Evolutionary conservation across 1,140 invertebrate species (phyloP).

Genomic region (Gonioctena quinquepunctata): DNA sequence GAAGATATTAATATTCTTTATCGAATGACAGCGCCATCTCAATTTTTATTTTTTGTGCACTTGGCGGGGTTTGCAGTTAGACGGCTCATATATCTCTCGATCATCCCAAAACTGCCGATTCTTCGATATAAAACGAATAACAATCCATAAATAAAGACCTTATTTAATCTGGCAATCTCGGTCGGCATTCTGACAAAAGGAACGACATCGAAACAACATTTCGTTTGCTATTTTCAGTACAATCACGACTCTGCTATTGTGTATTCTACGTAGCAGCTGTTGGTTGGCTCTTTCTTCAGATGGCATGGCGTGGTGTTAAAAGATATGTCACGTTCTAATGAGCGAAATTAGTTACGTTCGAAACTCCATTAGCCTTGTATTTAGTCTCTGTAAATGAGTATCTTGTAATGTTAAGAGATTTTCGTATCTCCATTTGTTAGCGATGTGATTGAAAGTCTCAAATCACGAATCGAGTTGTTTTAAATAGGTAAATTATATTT

Average conservation of each 20-base stretch:
- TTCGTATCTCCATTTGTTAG: no score
- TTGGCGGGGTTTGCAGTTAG: no score
- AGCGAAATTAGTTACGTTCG: background rate
- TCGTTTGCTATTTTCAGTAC: conserved; percentile 8
- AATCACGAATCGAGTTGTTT: no score
- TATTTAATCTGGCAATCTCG: background rate
- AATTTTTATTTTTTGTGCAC: no score
- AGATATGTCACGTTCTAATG: background rate
- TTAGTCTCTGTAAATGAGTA: no score
- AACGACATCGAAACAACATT: conserved; percentile 6
- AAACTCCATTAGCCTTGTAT: background rate
- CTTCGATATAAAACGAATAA: background rate
- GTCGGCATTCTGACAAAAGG: background rate
- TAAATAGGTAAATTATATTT: no score
- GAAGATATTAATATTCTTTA: no score
- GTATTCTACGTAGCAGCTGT: background rate
- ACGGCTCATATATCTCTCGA: no score
- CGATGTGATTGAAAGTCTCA: no score
- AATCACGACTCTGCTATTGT: conserved; percentile 6
- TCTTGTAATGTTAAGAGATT: no score
- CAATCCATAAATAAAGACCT: background rate
- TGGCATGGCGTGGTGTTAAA: background rate
- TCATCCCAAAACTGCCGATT: no score
- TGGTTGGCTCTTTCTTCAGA: background rate
- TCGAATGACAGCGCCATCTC: no score